Percentiles rank a stretch among this genome's conserved stretches.
Evolutionary conservation across 92 coral and sea anemone genomes (phyloP).

Genomic region (Meandrina meandrites): DNA sequence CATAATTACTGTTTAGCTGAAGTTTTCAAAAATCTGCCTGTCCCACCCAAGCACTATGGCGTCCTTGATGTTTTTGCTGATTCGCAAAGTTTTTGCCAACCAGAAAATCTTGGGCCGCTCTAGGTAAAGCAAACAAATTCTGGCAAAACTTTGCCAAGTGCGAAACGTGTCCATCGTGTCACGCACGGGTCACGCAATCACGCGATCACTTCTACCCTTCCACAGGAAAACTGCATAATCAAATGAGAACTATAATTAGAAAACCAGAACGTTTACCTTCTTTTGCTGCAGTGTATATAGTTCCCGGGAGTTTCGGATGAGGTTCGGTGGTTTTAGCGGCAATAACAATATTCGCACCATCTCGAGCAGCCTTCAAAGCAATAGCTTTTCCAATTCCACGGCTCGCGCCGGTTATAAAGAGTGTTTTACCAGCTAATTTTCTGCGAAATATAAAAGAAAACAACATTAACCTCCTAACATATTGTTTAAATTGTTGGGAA

Average conservation of each 20-base stretch:
- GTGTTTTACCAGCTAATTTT: conserved; percentile 88
- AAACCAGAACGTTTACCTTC: conserved; percentile 70
- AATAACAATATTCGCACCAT: conserved; percentile 93
- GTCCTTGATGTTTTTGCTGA: too few species aligned
- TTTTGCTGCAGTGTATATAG: conserved; percentile 92
- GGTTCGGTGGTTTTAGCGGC: conserved; percentile 92
- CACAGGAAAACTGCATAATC: too few species aligned
- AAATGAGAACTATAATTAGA: not conserved
- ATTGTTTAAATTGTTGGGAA: not conserved
- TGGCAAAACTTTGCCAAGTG: too few species aligned
- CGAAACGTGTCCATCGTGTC: not conserved
- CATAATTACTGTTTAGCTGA: too few species aligned
- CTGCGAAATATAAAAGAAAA: conserved; percentile 24
- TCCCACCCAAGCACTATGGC: too few species aligned
- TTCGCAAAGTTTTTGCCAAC: too few species aligned
- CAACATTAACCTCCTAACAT: not conserved
- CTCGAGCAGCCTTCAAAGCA: conserved; percentile 93
- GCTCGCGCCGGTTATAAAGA: conserved; percentile 94
- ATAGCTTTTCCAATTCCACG: conserved; percentile 99
- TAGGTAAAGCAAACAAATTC: too few species aligned
- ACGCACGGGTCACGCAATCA: not conserved
- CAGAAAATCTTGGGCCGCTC: too few species aligned
- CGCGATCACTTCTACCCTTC: not conserved
- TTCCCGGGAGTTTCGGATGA: conserved; percentile 92
- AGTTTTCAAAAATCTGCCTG: too few species aligned